Percentiles rank a stretch among this genome's conserved stretches.
Evolutionary conservation across 2,888 invertebrate species (phyloP).

Genomic region (Tenodera sinensis): DNA sequence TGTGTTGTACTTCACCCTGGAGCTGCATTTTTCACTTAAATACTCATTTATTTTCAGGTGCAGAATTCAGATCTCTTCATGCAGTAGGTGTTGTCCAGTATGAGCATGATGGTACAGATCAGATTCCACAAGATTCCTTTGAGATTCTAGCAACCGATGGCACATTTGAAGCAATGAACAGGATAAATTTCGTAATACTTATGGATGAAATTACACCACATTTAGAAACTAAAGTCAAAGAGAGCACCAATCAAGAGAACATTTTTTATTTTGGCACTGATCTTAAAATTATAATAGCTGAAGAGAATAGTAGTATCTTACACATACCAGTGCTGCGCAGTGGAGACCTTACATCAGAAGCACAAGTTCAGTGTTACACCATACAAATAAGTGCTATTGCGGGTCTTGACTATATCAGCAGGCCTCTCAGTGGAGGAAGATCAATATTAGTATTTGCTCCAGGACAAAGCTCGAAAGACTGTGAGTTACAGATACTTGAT

Average conservation of each 20-base stretch:
- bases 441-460: neutral
- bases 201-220: neutral
- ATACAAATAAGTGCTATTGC: neutral
- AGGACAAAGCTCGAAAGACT: neutral
- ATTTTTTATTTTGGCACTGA: neutral
- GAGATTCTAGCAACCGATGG: constrained; percentile 14
- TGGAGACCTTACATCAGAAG: neutral
- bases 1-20: too few species aligned
- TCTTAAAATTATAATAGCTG: neutral
- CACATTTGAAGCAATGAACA: neutral
- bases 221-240: neutral
- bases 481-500: neutral
- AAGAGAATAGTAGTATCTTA: neutral
- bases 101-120: neutral
- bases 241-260: neutral
- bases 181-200: neutral
- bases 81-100: neutral
- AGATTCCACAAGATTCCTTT: neutral
- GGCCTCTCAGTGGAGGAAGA: neutral
- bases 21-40: too few species aligned
- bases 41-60: neutral
- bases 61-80: neutral
- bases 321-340: neutral
- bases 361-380: constrained; percentile 1
- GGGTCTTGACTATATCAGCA: neutral